Base-by-base conservation (phyloP, 1,140 invertebrate genomes). In the Platyscapa corneri region DNA sequence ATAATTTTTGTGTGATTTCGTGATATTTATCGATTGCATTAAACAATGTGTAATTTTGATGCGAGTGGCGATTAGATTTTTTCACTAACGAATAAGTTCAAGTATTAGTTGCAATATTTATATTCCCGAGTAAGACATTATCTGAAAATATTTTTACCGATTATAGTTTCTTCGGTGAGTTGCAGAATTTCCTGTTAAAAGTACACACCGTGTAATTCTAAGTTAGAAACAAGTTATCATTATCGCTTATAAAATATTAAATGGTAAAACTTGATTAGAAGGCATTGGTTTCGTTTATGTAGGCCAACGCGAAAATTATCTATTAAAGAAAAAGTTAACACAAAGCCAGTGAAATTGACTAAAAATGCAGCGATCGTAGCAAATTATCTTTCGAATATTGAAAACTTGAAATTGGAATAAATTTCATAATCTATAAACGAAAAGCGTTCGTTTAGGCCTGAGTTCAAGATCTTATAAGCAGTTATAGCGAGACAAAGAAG, bases 241-340 rank as follows among this genome's bases (percentile, higher is more conserved):
- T 82, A 74, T 75, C 49, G 46, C 32, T 60, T 39, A 82, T 75
- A 75, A 60, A 60, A 74, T 14, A 49, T 16, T 34, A 56, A 78
- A 75, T 60, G 30, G 14, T 49, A 83, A 42, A n/a, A 32, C 72
- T 6, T 39, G 34, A 82, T 82, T 82, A 30, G 70, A 74, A 74
- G 0, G 34, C 18, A 27, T 42, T 74, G 1, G 42, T 16, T 74
- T 74, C 2, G 3, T 60, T 14, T 3, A 60, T 27, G 2, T 27
- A 10, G 56, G 56, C 27, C 56, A 60, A 27, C 7, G 6, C 56
- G 56, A 60, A 60, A 27, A 23, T 3, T 60, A 23, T 27, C 56
- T 27, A 60, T 27, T 60, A 60, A 60, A 60, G 3, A 60, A 53
- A 60, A 27, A 23, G 27, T 60, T 60, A 27, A 46, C 12, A 46